Evolutionary conservation across 2,113 vertebrate species (phyloP).

Genomic region (Gorsachius goisagi): DNA sequence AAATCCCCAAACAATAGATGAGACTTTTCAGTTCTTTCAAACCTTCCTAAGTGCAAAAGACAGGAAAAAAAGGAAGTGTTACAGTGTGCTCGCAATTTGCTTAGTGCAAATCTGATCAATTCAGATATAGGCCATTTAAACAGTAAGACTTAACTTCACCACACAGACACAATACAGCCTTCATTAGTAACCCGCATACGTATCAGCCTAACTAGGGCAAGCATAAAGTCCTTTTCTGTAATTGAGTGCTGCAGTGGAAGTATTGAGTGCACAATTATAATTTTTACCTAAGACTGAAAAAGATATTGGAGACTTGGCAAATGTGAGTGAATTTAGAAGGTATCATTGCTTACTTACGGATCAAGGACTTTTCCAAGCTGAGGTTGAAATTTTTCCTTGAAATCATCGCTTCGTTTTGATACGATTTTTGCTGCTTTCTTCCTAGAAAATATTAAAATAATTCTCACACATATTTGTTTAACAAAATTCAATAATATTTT

Average conservation of each 20-base stretch:
- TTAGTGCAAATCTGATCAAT: background rate
- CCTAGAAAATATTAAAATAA: slow-evolving; percentile 64
- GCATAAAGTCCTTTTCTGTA: background rate
- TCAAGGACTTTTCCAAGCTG: slow-evolving; percentile 72
- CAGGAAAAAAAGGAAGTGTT: background rate
- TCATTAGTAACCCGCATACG: background rate
- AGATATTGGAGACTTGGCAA: background rate
- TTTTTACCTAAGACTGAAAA: background rate
- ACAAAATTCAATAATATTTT: background rate
- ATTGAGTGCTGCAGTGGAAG: background rate
- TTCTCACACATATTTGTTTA: background rate
- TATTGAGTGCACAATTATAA: background rate
- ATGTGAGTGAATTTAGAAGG: background rate
- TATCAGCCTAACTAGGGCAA: background rate
- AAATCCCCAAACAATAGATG: background rate
- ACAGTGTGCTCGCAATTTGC: background rate
- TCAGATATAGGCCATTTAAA: background rate
- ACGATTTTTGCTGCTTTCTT: slow-evolving; percentile 72
- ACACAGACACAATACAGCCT: background rate
- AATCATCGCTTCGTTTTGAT: slow-evolving; percentile 77
- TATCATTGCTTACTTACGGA: slow-evolving; percentile 70
- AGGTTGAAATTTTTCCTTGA: slow-evolving; percentile 76
- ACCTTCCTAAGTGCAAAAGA: background rate
- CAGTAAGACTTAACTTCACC: background rate
- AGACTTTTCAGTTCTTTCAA: background rate